phyloP scores from a whole-genome alignment of 1,140 invertebrate genomes.

The Physella acuta region DNA sequence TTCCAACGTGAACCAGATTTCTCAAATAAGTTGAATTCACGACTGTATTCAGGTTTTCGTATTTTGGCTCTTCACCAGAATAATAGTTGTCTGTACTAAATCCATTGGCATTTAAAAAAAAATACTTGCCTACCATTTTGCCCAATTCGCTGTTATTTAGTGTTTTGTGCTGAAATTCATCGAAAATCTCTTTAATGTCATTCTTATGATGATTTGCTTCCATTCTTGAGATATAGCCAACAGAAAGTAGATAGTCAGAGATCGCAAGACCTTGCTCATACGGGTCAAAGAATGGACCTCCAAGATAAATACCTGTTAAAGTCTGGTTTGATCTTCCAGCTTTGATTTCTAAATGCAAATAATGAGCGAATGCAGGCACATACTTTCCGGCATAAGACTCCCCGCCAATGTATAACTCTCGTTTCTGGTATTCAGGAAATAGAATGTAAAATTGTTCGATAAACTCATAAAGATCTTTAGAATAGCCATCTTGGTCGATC shows the following conservation, averaged over 20 bases:
- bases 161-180: no score
- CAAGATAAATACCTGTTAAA: constrained; percentile 18
- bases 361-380: constrained; percentile 74
- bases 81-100: no score
- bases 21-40: no score
- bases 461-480: constrained; percentile 48
- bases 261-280: background rate
- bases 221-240: background rate
- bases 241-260: background rate
- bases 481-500: constrained; percentile 58
- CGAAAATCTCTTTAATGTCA: no score
- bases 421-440: constrained; percentile 51
- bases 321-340: constrained; percentile 39
- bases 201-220: background rate
- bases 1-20: no score
- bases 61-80: no score
- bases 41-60: no score
- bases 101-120: no score
- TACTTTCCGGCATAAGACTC: constrained; percentile 66
- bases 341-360: constrained; percentile 69
- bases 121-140: no score
- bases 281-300: constrained; percentile 16
- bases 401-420: constrained; percentile 59
- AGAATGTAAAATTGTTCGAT: constrained; percentile 59
- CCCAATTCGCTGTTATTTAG: no score